Base-by-base conservation (phyloP, 2,888 invertebrate genomes). In the Horisme vitalbata region DNA sequence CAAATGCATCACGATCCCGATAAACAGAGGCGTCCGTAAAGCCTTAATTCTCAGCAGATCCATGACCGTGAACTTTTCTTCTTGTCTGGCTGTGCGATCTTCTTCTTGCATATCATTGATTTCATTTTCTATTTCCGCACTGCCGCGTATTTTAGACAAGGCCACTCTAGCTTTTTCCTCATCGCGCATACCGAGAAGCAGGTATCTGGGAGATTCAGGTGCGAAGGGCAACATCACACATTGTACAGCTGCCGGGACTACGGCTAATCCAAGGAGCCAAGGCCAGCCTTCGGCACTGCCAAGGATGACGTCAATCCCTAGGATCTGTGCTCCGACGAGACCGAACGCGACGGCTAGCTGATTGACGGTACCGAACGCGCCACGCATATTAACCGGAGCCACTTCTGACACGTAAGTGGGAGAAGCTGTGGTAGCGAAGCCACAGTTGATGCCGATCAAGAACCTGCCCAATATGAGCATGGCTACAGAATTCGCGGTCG, bases 361-460 rank as follows among this genome's bases (percentile, higher is more conserved):
- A 47, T 90, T 90, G 0, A 90, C 83, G 2, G 90, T 90, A 7
- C 90, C 90, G 50, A 90, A 85, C 0, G 87, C 90, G 6, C 90
- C 90, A 30, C 90, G 77, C 32, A 90, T 49, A 18, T 65, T 71
- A 3, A 88, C 54, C 2, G 90, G 90, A 0, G 90, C 83, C 26
- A 90, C 66, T 65, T 90, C 90, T 2, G 90, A 90, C 9, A 90
- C 90, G 55, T 90, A 90, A 7, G 90, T 90, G 1, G 90, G 90
- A 0, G 90, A 89, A 1, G 82, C 88, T 1, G 89, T 88, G 4
- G 90, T 90, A 3, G 90, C 90, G 41, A 90, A 87, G 3, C 95
- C 95, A 77, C 94, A 94, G 74, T 94, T 94, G 60, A 95, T 87
- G 27, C 95, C 95, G 49, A 95, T 93, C 37, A 95, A 78, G 59